Evolutionary conservation across 2,113 vertebrate genomes (phyloP).

Genomic region (Brachypteracias leptosomus): DNA sequence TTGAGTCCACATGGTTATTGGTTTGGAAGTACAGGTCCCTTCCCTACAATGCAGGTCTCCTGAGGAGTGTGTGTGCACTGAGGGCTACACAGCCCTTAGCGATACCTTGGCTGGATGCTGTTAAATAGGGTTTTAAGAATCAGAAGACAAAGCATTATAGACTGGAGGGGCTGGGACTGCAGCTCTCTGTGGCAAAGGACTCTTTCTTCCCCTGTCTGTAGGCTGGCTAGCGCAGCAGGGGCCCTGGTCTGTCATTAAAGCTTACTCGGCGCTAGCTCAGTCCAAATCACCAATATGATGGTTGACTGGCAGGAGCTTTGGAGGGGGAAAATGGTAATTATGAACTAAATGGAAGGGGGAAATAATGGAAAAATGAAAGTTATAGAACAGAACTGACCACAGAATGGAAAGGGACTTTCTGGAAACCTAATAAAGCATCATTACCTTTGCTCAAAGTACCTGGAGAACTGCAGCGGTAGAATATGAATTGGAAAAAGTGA

Average conservation of each 20-base stretch:
- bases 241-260: not conserved
- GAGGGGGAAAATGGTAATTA: not conserved
- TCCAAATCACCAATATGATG: slow-evolving; percentile 31
- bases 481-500: not conserved
- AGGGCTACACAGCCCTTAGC: not conserved
- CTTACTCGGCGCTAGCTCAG: not conserved
- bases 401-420: slow-evolving; percentile 36
- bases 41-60: not conserved
- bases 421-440: slow-evolving; percentile 29
- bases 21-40: not conserved
- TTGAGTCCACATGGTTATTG: accelerated
- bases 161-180: not conserved
- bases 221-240: not conserved
- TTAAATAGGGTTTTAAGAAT: not conserved
- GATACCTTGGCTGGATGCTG: not conserved
- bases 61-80: not conserved
- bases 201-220: slow-evolving; percentile 6
- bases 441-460: slow-evolving; percentile 7
- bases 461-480: accelerated
- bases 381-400: slow-evolving; percentile 12
- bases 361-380: slow-evolving; percentile 44
- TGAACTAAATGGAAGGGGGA: slow-evolving; percentile 1
- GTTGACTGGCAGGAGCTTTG: slow-evolving; percentile 38
- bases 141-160: not conserved
- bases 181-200: not conserved